phyloP scores from a whole-genome alignment of 2,113 vertebrate species.

The Hypocryptadius cinnamomeus region DNA sequence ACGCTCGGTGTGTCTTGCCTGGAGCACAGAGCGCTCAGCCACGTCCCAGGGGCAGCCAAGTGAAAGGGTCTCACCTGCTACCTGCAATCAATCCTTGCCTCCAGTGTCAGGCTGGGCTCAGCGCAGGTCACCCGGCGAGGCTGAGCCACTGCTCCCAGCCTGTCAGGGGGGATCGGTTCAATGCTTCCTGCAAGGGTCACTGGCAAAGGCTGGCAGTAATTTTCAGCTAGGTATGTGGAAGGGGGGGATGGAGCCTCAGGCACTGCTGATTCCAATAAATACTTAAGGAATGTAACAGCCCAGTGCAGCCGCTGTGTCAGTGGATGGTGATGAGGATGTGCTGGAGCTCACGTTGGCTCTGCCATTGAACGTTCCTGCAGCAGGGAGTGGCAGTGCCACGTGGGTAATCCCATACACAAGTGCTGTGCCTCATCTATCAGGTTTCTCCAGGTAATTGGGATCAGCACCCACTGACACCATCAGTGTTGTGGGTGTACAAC shows the following conservation, averaged over 20 bases:
- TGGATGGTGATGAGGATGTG: constrained; percentile 9
- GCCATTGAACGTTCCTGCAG: background rate
- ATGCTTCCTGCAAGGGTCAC: constrained; percentile 51
- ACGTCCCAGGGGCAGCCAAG: constrained; percentile 32
- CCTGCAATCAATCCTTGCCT: constrained; percentile 64
- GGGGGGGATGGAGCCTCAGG: constrained; percentile 41
- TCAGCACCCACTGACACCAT: background rate
- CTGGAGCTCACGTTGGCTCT: background rate
- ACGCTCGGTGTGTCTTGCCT: background rate
- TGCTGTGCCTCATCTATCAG: background rate
- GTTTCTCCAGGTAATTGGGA: background rate
- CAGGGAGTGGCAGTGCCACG: background rate
- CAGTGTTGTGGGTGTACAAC: background rate
- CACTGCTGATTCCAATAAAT: constrained; percentile 60
- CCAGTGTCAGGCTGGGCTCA: constrained; percentile 9
- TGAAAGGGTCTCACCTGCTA: constrained; percentile 54
- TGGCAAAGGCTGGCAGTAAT: constrained; percentile 61
- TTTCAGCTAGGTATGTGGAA: constrained; percentile 48
- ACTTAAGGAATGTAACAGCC: constrained; percentile 41
- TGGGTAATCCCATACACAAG: background rate
- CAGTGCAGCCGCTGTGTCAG: background rate
- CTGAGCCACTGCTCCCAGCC: constrained; percentile 26
- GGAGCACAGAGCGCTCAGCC: background rate
- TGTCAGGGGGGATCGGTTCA: constrained; percentile 41
- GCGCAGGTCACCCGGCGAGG: constrained; percentile 17